These are phyloP conservation scores for Pterocles burchelli DNA, from an alignment of 2,113 vertebrate species.

Conservation along the genomic window DNA sequence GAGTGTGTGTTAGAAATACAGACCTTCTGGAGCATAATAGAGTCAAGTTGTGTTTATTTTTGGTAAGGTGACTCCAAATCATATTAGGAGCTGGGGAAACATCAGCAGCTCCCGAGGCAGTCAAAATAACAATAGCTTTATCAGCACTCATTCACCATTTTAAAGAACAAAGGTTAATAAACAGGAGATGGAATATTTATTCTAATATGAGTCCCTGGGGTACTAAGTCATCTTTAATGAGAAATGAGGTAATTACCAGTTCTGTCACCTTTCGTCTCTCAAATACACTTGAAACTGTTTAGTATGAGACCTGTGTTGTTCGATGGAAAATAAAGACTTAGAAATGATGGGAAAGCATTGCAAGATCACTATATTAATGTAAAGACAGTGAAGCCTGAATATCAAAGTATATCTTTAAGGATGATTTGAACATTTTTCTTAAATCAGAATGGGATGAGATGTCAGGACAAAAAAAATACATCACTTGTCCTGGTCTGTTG, in stretches of 20 bases:
- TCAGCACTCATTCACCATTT: conserved; percentile 47
- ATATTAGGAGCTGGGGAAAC: conserved; percentile 29
- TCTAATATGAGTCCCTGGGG: conserved; percentile 18
- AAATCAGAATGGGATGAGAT: background rate
- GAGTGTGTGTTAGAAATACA: background rate
- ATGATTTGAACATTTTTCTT: background rate
- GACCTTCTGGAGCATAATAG: background rate
- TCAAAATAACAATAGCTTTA: conserved; percentile 12
- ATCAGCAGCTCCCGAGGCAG: conserved; percentile 40
- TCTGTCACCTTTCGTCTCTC: conserved; percentile 54
- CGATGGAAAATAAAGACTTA: background rate
- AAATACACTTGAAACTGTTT: conserved; percentile 51
- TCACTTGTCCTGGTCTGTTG: background rate
- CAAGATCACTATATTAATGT: background rate
- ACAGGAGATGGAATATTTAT: conserved; percentile 56
- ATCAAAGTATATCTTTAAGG: background rate
- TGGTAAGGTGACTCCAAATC: conserved; percentile 60
- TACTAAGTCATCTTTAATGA: conserved; percentile 56
- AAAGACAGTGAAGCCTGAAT: background rate
- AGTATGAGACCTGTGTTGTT: background rate
- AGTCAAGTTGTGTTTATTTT: conserved; percentile 43
- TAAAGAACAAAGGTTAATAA: conserved; percentile 59
- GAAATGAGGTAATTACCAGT: conserved; percentile 62
- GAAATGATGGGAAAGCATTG: background rate
- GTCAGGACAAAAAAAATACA: background rate